Conservation (phyloP, 2,797 vertebrate genomes). For the Acomys russatus region DNA sequence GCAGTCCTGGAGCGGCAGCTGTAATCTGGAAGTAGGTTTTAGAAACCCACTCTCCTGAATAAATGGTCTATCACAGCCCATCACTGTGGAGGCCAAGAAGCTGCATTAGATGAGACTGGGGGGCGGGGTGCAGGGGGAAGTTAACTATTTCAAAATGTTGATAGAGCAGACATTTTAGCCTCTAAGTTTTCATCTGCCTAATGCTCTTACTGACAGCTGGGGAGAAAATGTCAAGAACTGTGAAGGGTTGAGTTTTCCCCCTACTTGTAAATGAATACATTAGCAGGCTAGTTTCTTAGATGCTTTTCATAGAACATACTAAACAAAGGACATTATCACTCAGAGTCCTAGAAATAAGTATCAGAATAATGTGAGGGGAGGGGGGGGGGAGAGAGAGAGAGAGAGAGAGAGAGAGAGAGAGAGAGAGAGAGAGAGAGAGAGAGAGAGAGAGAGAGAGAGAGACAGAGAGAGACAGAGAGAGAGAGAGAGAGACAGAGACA, state of each 20-base stretch:
- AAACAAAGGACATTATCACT: conserved; percentile 11
- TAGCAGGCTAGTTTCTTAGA: conserved; percentile 12
- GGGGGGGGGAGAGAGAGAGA: neutral
- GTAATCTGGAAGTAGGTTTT: conserved; percentile 78
- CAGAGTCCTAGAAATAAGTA: neutral
- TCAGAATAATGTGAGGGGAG: neutral
- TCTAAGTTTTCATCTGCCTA: conserved; percentile 34
- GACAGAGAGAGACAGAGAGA: neutral
- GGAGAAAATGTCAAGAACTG: conserved; percentile 42
- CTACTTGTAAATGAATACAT: neutral
- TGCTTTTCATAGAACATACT: conserved; percentile 8
- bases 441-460: neutral
- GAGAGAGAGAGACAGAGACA: neutral
- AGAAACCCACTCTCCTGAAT: conserved; percentile 69
- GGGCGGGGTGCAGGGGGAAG: neutral
- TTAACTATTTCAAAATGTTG: conserved; percentile 68
- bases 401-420: too few species aligned
- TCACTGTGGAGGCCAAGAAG: conserved; percentile 64
- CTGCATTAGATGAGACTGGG: conserved; percentile 47
- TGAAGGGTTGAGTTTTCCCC: neutral
- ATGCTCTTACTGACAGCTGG: conserved; percentile 41
- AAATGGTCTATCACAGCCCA: conserved; percentile 73
- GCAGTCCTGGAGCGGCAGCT: conserved; percentile 65
- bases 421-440: neutral
- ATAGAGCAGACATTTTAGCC: conserved; percentile 29